Evolutionary conservation across 2,797 vertebrate genomes (phyloP), one percentile per base, ranked within the genome.

Genomic region (Pelochelys cantorii): DNA sequence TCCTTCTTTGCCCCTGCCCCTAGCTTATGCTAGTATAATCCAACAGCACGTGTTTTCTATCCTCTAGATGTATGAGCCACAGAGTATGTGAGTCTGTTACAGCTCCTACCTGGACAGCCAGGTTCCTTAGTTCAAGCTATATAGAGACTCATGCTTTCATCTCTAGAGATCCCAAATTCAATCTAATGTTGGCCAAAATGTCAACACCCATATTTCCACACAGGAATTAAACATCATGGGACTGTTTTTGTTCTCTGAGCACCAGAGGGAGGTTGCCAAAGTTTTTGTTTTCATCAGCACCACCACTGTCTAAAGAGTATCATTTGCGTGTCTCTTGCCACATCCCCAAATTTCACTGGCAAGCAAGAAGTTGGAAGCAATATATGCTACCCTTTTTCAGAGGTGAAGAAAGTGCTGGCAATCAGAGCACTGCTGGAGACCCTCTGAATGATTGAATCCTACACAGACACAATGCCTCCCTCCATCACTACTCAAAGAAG

Each of bases 321-420:
- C 4, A 89, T 23, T 8, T 81, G 71, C 74, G 4, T 2, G 79
- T 84, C 31, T 48, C 56, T 2, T 85, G 65, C 48, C 82, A 89
- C 5, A 42, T 0, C 18, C 13, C 42, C 74, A 75, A 75, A 48
- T 25, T 75, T 34, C 83, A 34, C 5, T 87, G 56, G 4, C 3
- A 86, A 89, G 59, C 0, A 0, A 60, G 3, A 54, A 55, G 53
- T 81, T 89, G 15, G 27, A 18, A 8, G 2, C 86, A 75, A 52
- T 27, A 42, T 48, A 48, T 87, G 83, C 77, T 68, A 11, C 3
- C 90, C 27, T n/a, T 92, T 79, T 90, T 18, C 34, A 59, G 87
- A 48, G 14, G 12, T 57, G 52, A 60, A 86, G 60, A 42, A 83
- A 62, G 48, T 7, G 81, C 1, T 59, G 27, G 42, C n/a, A 87